Conservation (phyloP, 2,888 invertebrate species). For the Phortica magna region DNA sequence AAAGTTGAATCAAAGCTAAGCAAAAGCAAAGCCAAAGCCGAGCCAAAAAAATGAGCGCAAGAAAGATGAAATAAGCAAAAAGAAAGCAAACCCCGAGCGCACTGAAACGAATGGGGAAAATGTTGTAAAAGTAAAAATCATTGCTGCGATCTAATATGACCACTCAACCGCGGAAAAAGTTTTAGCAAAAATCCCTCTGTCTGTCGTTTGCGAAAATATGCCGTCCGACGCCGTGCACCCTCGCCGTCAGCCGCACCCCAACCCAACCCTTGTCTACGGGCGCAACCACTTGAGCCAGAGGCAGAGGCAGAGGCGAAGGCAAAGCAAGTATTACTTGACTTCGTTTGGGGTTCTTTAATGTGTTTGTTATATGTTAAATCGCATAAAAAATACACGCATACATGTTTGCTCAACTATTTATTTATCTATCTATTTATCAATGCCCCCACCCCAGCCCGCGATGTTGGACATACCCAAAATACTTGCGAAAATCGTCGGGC, state of each 20-base stretch:
- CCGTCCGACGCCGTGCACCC: no score
- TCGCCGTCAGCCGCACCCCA: no score
- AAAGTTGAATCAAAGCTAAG: constrained; percentile 68
- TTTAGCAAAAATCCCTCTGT: not conserved
- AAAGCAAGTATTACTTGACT: not conserved
- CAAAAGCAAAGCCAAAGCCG: constrained; percentile 43
- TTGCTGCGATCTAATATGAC: constrained; percentile 69
- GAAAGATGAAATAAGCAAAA: not conserved
- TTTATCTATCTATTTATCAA: not conserved
- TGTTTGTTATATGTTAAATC: constrained; percentile 69
- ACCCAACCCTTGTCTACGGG: not conserved
- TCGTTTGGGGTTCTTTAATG: constrained; percentile 51
- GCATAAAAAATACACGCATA: constrained; percentile 56
- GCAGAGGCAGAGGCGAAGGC: no score
- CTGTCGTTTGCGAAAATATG: not conserved
- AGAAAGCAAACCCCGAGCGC: constrained; percentile 16
- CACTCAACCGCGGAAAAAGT: constrained; percentile 66
- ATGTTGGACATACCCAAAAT: constrained; percentile 40
- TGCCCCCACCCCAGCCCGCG: not conserved
- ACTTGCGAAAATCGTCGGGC: constrained; percentile 59
- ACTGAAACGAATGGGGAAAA: constrained; percentile 5
- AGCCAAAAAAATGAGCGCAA: constrained; percentile 38
- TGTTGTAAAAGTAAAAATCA: constrained; percentile 51
- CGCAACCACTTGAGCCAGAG: no score
- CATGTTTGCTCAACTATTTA: not conserved